A percentile compares a stretch with the other conserved stretches of the same genome.
These are phyloP conservation scores for Pontoporia blainvillei DNA, from an alignment of 2,113 vertebrate species.

Conservation along the genomic window DNA sequence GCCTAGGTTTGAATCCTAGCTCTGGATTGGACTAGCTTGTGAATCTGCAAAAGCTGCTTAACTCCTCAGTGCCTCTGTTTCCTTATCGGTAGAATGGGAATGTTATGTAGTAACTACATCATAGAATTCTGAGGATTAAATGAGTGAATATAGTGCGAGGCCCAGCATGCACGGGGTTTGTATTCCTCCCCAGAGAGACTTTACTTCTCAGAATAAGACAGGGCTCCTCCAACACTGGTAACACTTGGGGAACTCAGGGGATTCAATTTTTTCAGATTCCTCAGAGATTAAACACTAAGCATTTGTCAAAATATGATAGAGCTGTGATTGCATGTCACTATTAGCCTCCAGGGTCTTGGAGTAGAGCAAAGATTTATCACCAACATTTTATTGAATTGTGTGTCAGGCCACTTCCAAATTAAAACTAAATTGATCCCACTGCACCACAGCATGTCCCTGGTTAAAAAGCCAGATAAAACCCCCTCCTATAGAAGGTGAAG, in stretches of 20 bases:
- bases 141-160: neutral
- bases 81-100: neutral
- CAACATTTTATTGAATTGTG: neutral
- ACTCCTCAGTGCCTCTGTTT: neutral
- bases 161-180: accelerated
- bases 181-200: no score
- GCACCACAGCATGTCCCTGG: neutral
- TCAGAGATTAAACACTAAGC: neutral
- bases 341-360: neutral
- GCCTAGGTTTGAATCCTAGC: neutral
- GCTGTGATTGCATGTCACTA: neutral
- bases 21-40: neutral
- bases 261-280: neutral
- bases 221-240: neutral
- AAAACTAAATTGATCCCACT: neutral
- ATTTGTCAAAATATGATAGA: neutral
- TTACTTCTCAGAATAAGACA: neutral
- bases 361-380: neutral
- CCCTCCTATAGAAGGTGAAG: neutral
- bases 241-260: neutral
- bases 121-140: neutral
- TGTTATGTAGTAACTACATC: neutral
- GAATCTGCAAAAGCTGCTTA: neutral
- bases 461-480: neutral
- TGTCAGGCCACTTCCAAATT: neutral